These are phyloP conservation scores for Falco novaeseelandiae DNA, from an alignment of 2,797 vertebrate genomes.

Conservation along the genomic window DNA sequence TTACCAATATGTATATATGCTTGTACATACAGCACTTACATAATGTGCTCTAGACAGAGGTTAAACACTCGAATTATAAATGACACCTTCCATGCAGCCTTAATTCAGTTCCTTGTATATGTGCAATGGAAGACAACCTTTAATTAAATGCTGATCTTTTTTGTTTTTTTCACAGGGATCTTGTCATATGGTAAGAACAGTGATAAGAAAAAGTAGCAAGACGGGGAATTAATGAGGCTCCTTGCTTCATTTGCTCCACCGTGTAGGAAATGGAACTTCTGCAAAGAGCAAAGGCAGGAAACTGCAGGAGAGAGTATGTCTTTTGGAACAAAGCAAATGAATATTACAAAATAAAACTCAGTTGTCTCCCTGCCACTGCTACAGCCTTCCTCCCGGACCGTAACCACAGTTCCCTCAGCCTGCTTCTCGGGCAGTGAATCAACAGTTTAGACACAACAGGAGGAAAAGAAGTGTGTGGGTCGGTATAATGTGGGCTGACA, in stretches of 20 bases:
- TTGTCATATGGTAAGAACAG: neutral
- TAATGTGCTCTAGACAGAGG: neutral
- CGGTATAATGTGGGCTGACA: neutral
- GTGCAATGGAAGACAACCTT: neutral
- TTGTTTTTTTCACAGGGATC: neutral
- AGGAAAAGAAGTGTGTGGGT: neutral
- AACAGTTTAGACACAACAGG: neutral
- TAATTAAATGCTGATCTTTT: neutral
- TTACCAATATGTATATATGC: neutral
- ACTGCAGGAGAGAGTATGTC: neutral
- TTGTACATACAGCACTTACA: neutral
- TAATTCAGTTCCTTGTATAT: neutral
- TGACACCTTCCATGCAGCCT: neutral
- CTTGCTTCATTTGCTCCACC: neutral
- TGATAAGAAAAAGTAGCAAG: neutral
- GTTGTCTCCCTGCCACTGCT: neutral
- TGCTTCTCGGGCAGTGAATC: neutral
- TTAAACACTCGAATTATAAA: neutral
- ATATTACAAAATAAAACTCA: neutral
- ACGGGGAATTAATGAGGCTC: neutral
- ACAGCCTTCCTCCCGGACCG: neutral
- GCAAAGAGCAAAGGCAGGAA: neutral
- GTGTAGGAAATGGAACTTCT: neutral
- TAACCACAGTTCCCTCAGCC: neutral
- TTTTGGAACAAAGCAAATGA: neutral